Percentiles rank a stretch among this genome's conserved stretches.
Conservation (phyloP, 2,888 invertebrate species). For the Brachylomia viminalis region DNA sequence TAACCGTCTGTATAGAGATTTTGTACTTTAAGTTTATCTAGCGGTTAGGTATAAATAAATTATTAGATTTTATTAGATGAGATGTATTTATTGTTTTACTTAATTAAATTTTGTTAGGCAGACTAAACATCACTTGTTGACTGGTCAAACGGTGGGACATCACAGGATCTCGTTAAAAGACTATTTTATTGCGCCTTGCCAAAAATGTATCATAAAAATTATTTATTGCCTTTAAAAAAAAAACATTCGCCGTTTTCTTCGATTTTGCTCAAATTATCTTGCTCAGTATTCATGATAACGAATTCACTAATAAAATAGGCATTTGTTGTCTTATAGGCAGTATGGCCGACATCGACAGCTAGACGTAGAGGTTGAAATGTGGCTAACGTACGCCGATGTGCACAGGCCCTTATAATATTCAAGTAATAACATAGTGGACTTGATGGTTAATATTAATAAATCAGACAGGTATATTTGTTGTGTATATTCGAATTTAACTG, state of each 20-base stretch:
- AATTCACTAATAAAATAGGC: conserved; percentile 57
- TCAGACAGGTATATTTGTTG: conserved; percentile 66
- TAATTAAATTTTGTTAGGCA: conserved; percentile 69
- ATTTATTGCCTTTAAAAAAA: conserved; percentile 70
- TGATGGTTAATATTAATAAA: conserved; percentile 44
- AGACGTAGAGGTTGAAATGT: conserved; percentile 3
- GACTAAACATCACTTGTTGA: conserved; percentile 81
- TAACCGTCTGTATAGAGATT: conserved; percentile 53
- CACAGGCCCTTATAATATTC: conserved; percentile 32
- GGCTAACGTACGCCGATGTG: conserved; percentile 21
- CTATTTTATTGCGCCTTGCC: conserved; percentile 86
- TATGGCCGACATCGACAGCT: conserved; percentile 8
- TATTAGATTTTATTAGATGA: conserved; percentile 65
- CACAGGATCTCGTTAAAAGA: conserved; percentile 87
- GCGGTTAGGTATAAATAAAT: conserved; percentile 67
- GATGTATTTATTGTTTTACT: conserved; percentile 74
- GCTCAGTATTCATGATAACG: conserved; percentile 74
- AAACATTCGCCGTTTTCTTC: conserved; percentile 63
- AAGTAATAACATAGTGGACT: conserved; percentile 49
- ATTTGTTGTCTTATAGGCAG: conserved; percentile 32
- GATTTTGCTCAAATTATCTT: conserved; percentile 77
- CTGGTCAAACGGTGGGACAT: conserved; percentile 82
- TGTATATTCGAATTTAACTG: conserved; percentile 80
- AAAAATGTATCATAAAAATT: conserved; percentile 76
- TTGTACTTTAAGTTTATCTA: conserved; percentile 62